phyloP scores from a whole-genome alignment of 1,140 invertebrate genomes.

The Dinoponera quadriceps region DNA sequence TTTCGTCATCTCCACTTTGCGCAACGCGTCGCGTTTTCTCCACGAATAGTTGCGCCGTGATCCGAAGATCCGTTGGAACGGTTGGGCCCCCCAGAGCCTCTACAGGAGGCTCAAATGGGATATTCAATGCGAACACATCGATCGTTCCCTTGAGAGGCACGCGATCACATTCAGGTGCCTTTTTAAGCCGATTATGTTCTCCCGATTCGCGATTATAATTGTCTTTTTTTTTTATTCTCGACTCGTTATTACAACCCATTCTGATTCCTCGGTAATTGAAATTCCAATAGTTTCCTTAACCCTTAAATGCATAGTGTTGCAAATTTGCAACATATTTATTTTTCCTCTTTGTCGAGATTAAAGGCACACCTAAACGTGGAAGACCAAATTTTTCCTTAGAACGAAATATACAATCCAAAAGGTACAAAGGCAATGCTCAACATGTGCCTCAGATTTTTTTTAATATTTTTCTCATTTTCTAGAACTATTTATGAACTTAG shows the following conservation, averaged over 20 bases:
- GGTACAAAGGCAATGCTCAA: too few species aligned
- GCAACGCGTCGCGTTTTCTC: neutral
- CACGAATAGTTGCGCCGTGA: neutral
- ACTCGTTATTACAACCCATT: neutral
- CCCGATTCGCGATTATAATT: neutral
- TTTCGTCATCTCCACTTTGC: neutral
- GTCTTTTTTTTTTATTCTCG: neutral
- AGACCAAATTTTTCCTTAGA: too few species aligned
- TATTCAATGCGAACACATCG: neutral
- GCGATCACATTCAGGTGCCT: neutral
- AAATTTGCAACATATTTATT: too few species aligned
- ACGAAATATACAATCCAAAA: too few species aligned
- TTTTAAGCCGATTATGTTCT: neutral
- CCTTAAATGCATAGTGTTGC: too few species aligned
- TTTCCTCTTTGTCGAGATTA: too few species aligned
- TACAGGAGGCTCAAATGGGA: neutral
- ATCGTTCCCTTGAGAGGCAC: neutral
- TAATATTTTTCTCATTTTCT: too few species aligned
- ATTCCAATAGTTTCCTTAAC: too few species aligned
- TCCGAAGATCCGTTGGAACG: neutral
- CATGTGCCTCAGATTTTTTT: too few species aligned
- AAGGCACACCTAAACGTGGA: too few species aligned
- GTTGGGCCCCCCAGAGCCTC: neutral
- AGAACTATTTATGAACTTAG: too few species aligned
- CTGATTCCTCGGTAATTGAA: too few species aligned